A percentile compares a stretch with the other conserved stretches of the same genome.
These are phyloP conservation scores for Sabatieria punctata DNA, from an alignment of 2,888 invertebrate genomes.

Conservation along the genomic window DNA sequence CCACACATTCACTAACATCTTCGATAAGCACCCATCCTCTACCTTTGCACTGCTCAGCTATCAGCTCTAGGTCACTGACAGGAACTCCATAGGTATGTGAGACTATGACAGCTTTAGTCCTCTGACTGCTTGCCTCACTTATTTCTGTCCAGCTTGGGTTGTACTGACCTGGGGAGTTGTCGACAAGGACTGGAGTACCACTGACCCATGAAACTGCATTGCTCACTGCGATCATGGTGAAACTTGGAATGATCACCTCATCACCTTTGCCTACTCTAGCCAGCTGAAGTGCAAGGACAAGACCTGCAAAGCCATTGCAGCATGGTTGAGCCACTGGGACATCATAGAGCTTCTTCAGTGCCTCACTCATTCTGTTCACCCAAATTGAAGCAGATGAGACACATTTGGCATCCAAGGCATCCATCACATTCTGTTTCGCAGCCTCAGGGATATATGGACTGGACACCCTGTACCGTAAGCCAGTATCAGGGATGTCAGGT, in stretches of 20 bases:
- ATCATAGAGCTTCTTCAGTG: neutral
- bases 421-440: neutral
- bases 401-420: neutral
- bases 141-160: constrained; percentile 7
- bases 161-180: constrained; percentile 3
- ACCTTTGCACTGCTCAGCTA: constrained; percentile 4
- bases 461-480: neutral
- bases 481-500: too few species aligned
- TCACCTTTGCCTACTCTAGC: constrained; percentile 5
- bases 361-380: neutral
- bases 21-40: neutral
- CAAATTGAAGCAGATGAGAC: neutral
- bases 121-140: neutral
- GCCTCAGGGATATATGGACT: neutral
- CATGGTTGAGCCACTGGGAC: constrained; percentile 5
- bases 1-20: constrained; percentile 9
- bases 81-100: constrained; percentile 10
- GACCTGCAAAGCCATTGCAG: constrained; percentile 6
- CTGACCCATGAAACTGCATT: constrained; percentile 8
- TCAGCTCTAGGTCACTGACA: neutral
- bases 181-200: constrained; percentile 6
- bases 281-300: constrained; percentile 7
- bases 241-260: constrained; percentile 8
- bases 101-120: constrained; percentile 9
- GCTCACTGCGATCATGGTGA: constrained; percentile 10